Conservation (phyloP, 2,888 invertebrate species). For the Lithophane socia region DNA sequence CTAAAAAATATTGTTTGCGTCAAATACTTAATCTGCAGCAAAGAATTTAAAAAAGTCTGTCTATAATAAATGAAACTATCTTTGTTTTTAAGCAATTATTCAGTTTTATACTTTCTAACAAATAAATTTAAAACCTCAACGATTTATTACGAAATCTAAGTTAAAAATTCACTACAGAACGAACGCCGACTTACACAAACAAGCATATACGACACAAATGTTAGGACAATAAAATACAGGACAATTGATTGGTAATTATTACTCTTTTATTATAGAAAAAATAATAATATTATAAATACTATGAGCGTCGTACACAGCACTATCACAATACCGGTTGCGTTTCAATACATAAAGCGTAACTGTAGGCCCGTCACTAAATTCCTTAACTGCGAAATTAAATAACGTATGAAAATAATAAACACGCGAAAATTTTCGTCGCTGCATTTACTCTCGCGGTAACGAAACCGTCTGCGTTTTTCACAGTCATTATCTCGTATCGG, state of each 20-base stretch:
- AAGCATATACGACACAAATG: constrained; percentile 72
- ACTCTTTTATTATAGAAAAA: constrained; percentile 87
- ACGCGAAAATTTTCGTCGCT: not conserved
- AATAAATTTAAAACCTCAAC: not conserved
- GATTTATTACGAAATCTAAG: not conserved
- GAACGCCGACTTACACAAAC: constrained; percentile 66
- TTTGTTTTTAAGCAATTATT: not conserved
- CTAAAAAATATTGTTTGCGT: not conserved
- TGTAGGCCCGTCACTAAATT: constrained; percentile 73
- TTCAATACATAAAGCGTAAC: constrained; percentile 77
- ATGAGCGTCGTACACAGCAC: constrained; percentile 87
- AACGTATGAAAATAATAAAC: not conserved
- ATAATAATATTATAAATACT: constrained; percentile 83
- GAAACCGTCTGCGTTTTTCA: not conserved
- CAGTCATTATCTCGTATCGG: not conserved
- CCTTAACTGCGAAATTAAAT: constrained; percentile 71
- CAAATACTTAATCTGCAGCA: not conserved
- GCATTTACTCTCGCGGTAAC: not conserved
- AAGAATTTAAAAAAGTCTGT: not conserved
- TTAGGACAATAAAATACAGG: constrained; percentile 85
- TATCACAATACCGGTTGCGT: constrained; percentile 86
- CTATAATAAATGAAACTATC: not conserved
- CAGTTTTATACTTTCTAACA: not conserved
- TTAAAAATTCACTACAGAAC: constrained; percentile 31
- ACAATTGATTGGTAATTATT: constrained; percentile 81